A percentile compares a stretch with the other conserved stretches of the same genome.
phyloP scores from a whole-genome alignment of 2,797 vertebrate genomes.

The Dendrocincla tyrannina region DNA sequence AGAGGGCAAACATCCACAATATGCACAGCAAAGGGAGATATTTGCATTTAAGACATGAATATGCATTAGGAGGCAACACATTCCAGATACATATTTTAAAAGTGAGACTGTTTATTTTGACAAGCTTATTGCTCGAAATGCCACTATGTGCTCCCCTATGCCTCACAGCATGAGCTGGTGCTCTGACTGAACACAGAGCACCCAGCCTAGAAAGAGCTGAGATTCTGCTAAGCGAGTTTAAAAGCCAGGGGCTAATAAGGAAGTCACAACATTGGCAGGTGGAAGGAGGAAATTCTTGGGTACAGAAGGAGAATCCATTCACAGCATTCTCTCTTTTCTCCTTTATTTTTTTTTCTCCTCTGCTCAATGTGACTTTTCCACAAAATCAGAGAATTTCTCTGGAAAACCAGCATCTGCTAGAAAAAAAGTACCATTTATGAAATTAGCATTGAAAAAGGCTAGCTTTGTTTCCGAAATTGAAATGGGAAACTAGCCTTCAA shows the following conservation, averaged over 20 bases:
- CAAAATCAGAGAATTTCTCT: neutral
- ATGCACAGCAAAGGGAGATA: constrained; percentile 6
- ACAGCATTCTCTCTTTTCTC: neutral
- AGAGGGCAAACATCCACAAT: constrained; percentile 42
- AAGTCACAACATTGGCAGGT: neutral
- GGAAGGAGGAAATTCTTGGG: neutral
- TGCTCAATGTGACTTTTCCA: neutral
- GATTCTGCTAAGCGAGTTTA: neutral
- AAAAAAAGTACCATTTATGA: neutral
- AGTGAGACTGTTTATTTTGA: constrained; percentile 1
- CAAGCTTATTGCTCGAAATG: neutral
- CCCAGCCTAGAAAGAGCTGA: neutral
- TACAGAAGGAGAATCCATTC: neutral
- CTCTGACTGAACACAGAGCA: neutral
- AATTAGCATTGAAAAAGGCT: neutral
- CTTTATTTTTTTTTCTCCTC: neutral
- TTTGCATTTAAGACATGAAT: constrained; percentile 35
- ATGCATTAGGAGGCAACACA: constrained; percentile 35
- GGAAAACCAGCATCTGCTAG: neutral
- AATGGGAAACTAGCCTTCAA: neutral
- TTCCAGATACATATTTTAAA: constrained; percentile 45
- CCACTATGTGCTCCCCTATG: neutral
- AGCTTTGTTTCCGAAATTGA: neutral
- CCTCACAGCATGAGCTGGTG: neutral
- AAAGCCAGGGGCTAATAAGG: neutral